phyloP scores from a whole-genome alignment of 2,888 invertebrate species.

The Napeogenes inachia region DNA sequence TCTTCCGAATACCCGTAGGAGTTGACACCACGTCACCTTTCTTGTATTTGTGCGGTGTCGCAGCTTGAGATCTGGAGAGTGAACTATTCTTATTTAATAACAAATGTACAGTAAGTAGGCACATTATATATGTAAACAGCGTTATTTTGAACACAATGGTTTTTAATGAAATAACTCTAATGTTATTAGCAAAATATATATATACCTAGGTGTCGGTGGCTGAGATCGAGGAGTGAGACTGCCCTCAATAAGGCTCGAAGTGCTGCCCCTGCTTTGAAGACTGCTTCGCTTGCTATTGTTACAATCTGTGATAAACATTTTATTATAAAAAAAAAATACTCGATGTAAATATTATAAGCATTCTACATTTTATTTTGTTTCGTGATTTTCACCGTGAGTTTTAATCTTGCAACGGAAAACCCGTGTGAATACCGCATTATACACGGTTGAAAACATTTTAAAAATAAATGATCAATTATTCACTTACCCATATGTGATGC shows the following conservation, averaged over 20 bases:
- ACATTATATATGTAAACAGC: background rate
- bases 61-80: constrained; percentile 86
- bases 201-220: constrained; percentile 89
- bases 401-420: no score
- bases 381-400: no score
- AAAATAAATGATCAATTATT: constrained; percentile 1
- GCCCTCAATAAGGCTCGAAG: constrained; percentile 88
- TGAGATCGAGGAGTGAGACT: constrained; percentile 93
- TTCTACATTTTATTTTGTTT: no score
- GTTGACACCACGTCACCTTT: constrained; percentile 98
- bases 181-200: no score
- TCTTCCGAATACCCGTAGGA: constrained; percentile 97
- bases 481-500: constrained; percentile 77
- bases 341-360: no score
- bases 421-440: no score
- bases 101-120: background rate
- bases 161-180: no score
- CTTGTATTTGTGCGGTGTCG: constrained; percentile 96
- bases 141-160: no score
- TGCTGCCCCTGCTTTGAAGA: constrained; percentile 94
- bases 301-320: constrained; percentile 70
- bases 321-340: background rate
- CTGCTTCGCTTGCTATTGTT: constrained; percentile 93
- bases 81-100: constrained; percentile 4
- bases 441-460: background rate